Evolutionary conservation across 1,140 invertebrate genomes (phyloP).

Genomic region (Bombus fervidus): DNA sequence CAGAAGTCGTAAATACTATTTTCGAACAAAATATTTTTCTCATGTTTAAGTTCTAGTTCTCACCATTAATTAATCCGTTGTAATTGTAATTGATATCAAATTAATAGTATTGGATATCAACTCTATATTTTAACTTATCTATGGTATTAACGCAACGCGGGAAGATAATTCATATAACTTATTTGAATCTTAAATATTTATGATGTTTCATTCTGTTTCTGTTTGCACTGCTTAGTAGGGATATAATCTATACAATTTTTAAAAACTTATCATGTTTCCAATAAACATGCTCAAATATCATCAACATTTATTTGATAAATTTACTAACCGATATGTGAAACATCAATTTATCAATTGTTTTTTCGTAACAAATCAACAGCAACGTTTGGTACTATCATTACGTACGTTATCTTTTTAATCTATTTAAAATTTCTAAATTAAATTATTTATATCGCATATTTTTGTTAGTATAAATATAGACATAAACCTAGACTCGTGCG

Average conservation of each 20-base stretch:
- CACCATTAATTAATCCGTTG: neutral
- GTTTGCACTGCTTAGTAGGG: neutral
- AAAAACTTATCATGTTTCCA: neutral
- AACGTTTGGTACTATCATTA: neutral
- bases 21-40: neutral
- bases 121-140: neutral
- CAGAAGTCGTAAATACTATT: neutral
- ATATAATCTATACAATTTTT: neutral
- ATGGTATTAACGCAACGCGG: neutral
- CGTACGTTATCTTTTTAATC: constrained; percentile 4
- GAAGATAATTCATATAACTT: neutral
- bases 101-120: neutral
- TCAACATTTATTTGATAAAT: neutral
- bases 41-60: neutral
- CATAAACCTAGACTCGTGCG: no score
- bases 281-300: neutral
- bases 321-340: neutral
- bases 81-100: neutral
- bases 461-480: neutral
- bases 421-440: neutral
- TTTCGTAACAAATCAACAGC: constrained; percentile 15
- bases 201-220: neutral
- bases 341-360: constrained; percentile 18
- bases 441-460: neutral
- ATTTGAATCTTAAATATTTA: neutral